Conservation (phyloP, 1,140 invertebrate species). For the Pseudomyrmex cubaensis region DNA sequence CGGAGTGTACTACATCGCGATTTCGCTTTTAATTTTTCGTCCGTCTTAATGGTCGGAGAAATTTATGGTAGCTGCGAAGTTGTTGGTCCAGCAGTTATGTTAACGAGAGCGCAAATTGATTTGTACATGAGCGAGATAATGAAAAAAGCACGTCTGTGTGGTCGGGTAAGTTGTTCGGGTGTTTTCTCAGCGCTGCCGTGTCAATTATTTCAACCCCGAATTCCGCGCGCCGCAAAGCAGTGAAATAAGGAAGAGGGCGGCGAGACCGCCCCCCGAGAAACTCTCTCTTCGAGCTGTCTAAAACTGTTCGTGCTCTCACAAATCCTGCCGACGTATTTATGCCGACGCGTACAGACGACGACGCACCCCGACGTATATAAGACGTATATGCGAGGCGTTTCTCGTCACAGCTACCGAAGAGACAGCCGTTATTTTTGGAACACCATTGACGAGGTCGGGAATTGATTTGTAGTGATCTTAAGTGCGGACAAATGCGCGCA, state of each 20-base stretch:
- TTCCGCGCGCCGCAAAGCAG: neutral
- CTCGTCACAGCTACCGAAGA: conserved; percentile 11
- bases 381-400: neutral
- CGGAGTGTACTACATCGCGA: neutral
- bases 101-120: conserved; percentile 58
- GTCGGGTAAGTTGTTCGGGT: neutral
- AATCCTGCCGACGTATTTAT: conserved; percentile 71
- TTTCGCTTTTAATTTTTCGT: conserved; percentile 50
- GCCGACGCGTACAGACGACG: conserved; percentile 48
- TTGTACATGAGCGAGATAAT: conserved; percentile 36
- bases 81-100: conserved; percentile 44
- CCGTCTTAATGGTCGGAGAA: conserved; percentile 29
- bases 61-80: conserved; percentile 37
- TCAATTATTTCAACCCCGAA: conserved; percentile 56
- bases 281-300: conserved; percentile 6
- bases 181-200: conserved; percentile 50
- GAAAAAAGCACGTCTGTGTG: neutral
- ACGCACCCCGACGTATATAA: conserved; percentile 1
- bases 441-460: conserved; percentile 67
- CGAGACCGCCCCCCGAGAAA: neutral
- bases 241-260: conserved; percentile 28
- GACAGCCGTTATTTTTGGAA: conserved; percentile 67
- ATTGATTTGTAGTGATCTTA: conserved; percentile 67
- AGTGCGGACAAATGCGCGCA: conserved; percentile 48
- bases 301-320: conserved; percentile 61